Evolutionary conservation across 2,888 invertebrate genomes (phyloP).

Genomic region (Heliconius charithonia): DNA sequence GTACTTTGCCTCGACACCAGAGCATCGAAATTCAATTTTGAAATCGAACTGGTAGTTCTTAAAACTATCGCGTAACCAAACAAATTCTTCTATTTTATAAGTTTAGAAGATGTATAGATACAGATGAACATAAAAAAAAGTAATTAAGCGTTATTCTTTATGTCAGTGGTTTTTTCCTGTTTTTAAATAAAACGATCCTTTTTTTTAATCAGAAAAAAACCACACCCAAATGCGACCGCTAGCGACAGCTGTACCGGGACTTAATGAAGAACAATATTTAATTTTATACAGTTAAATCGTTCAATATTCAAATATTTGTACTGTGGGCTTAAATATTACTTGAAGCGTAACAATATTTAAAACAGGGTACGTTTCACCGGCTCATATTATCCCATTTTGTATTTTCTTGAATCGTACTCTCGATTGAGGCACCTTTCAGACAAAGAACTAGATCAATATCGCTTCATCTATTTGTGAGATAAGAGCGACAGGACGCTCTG

Average conservation of each 20-base stretch:
- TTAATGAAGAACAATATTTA: slow-evolving; percentile 10
- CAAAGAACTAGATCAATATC: neutral
- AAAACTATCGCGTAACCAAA: too few species aligned
- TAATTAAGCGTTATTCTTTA: neutral
- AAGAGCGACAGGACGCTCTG: neutral
- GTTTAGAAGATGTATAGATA: too few species aligned
- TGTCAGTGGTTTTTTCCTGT: neutral
- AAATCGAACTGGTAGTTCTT: too few species aligned
- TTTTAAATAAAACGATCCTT: neutral
- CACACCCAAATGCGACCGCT: neutral
- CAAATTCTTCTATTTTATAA: too few species aligned
- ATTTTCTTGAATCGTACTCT: too few species aligned
- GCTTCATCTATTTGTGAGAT: neutral
- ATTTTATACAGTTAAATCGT: slow-evolving; percentile 7
- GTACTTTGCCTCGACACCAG: too few species aligned
- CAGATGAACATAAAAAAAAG: too few species aligned
- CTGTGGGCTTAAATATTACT: neutral
- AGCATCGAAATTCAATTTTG: too few species aligned
- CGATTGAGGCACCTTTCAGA: too few species aligned
- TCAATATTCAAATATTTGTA: slow-evolving; percentile 7
- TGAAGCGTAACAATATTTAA: neutral
- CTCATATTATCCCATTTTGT: neutral
- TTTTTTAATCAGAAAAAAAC: neutral
- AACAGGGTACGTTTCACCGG: neutral
- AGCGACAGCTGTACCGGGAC: slow-evolving; percentile 10